phyloP scores from a whole-genome alignment of 2,113 vertebrate genomes.

The Heterotis niloticus region DNA sequence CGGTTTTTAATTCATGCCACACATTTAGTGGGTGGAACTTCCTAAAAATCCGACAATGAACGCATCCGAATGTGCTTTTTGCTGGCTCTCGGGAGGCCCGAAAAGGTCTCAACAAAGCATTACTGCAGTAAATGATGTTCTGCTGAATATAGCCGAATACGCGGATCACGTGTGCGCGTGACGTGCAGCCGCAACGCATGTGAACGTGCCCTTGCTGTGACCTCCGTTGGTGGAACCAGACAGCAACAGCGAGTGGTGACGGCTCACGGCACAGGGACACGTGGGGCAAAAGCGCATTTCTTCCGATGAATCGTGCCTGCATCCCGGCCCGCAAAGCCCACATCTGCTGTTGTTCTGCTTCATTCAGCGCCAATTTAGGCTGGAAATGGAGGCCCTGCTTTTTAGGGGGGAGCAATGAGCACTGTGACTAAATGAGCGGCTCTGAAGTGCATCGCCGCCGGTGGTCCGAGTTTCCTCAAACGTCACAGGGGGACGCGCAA shows the following conservation, averaged over 20 bases:
- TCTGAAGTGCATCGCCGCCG: neutral
- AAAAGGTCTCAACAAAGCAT: too few species aligned
- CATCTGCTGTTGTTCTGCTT: neutral
- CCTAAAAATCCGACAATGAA: too few species aligned
- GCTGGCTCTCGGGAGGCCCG: too few species aligned
- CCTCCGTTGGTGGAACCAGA: neutral
- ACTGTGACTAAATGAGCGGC: neutral
- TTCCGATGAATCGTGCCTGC: neutral
- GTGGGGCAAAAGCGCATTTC: neutral
- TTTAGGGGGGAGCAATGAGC: neutral
- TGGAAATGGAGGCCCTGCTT: neutral
- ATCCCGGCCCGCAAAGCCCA: neutral
- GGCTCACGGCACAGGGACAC: neutral
- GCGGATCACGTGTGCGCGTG: too few species aligned
- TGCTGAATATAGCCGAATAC: too few species aligned
- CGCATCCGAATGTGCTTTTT: too few species aligned
- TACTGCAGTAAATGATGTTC: too few species aligned
- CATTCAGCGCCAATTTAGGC: slow-evolving; percentile 7
- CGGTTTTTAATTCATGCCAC: too few species aligned
- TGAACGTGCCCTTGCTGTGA: too few species aligned
- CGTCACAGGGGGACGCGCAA: too few species aligned
- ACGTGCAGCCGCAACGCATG: too few species aligned
- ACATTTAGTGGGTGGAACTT: too few species aligned
- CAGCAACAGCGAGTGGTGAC: neutral
- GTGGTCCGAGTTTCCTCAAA: neutral